These are phyloP conservation scores for Coelinius sp. DNA, from an alignment of 2,888 invertebrate species.

Conservation along the genomic window DNA sequence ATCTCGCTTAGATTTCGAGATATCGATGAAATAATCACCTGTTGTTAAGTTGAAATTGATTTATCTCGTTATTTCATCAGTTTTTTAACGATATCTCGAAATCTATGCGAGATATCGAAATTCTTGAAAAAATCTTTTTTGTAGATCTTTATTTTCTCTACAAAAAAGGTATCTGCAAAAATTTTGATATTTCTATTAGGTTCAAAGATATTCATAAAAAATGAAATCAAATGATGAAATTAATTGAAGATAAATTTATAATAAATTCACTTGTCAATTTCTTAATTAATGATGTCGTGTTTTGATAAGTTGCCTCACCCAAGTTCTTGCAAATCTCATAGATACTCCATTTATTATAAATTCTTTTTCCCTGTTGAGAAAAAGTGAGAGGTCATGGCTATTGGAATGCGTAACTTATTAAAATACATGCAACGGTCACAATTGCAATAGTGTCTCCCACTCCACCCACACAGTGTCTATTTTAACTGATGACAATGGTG, in stretches of 20 bases:
- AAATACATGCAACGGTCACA: background rate
- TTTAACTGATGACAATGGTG: conserved; percentile 43
- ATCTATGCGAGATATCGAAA: too few species aligned
- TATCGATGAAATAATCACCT: too few species aligned
- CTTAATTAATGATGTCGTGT: background rate
- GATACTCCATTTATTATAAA: conserved; percentile 10
- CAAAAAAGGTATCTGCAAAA: too few species aligned
- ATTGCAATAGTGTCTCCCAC: background rate
- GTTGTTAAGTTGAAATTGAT: too few species aligned
- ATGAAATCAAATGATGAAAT: too few species aligned
- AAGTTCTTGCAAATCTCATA: background rate
- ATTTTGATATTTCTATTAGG: too few species aligned
- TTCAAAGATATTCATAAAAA: too few species aligned
- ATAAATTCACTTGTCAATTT: background rate
- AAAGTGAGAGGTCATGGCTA: conserved; percentile 4
- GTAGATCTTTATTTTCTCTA: too few species aligned
- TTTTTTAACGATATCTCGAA: too few species aligned
- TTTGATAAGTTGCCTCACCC: background rate
- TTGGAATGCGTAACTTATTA: background rate
- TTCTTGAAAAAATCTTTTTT: too few species aligned
- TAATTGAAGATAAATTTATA: background rate
- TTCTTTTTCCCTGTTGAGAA: background rate
- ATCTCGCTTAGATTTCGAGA: too few species aligned
- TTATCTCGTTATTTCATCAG: too few species aligned
- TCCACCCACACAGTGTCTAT: conserved; percentile 19